Evolutionary conservation across 2,797 vertebrate genomes (phyloP).

Genomic region (Spea hammondii): DNA sequence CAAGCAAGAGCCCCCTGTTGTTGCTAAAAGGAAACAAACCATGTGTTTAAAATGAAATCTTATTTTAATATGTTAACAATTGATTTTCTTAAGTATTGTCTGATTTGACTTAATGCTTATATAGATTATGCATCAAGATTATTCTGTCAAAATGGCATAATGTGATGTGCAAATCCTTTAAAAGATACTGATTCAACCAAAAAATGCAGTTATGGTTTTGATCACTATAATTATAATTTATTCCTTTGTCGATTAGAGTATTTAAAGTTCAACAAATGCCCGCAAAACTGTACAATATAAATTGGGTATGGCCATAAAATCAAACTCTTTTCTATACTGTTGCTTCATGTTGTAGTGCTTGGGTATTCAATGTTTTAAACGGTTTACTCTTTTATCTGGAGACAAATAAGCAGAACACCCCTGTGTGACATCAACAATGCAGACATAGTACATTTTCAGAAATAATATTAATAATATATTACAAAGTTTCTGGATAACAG

Average conservation of each 20-base stretch:
- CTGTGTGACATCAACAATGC: too few species aligned
- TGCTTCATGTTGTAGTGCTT: neutral
- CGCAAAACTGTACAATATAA: constrained; percentile 12
- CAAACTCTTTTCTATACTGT: constrained; percentile 1
- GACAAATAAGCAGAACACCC: too few species aligned
- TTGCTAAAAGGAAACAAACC: too few species aligned
- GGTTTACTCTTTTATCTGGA: neutral
- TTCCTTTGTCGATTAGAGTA: constrained; percentile 18
- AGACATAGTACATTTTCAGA: too few species aligned
- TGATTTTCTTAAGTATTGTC: too few species aligned
- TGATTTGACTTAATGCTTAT: constrained; percentile 5
- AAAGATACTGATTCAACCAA: constrained; percentile 3
- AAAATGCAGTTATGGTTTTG: constrained; percentile 12
- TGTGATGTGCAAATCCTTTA: neutral
- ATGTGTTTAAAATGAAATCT: too few species aligned
- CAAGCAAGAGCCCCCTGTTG: too few species aligned
- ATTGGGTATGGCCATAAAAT: constrained; percentile 11
- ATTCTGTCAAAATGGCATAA: neutral
- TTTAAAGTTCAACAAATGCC: constrained; percentile 11
- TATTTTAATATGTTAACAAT: too few species aligned
- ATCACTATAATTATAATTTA: constrained; percentile 15
- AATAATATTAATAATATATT: too few species aligned
- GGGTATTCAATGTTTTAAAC: neutral
- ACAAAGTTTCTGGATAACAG: too few species aligned
- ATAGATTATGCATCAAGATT: neutral